Conservation (phyloP, 2,888 invertebrate genomes). For the Tuberolachnus salignus region DNA sequence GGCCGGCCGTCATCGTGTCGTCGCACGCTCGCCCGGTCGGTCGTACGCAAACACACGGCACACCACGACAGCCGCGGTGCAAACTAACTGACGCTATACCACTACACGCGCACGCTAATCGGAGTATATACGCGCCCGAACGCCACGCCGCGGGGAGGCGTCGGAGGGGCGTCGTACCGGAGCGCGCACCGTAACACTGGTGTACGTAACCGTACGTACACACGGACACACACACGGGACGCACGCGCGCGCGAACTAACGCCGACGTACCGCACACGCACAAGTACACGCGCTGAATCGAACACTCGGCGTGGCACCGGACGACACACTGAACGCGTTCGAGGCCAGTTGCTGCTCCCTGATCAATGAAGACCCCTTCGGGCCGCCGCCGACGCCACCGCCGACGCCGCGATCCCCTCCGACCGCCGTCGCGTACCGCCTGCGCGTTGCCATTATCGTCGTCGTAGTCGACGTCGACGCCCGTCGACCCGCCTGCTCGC, state of each 20-base stretch:
- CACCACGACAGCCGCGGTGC: too few relatives aligned
- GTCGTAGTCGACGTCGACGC: background rate
- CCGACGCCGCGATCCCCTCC: slow-evolving; percentile 3
- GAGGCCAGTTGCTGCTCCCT: slow-evolving; percentile 56
- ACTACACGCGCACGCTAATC: background rate
- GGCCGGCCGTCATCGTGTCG: background rate
- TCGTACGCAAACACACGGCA: too few relatives aligned
- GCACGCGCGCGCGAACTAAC: background rate
- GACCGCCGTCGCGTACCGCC: background rate
- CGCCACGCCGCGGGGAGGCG: background rate
- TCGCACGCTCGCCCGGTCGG: too few relatives aligned
- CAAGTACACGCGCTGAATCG: background rate
- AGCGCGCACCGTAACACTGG: slow-evolving; percentile 9
- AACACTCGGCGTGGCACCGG: slow-evolving; percentile 12
- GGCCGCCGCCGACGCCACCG: slow-evolving; percentile 13
- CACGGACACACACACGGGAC: slow-evolving; percentile 26
- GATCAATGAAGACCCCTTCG: slow-evolving; percentile 56
- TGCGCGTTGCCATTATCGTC: background rate
- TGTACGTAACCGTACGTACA: background rate
- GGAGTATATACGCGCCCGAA: background rate
- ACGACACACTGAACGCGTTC: slow-evolving; percentile 51
- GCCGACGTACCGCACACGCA: background rate
- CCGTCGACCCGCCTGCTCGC: background rate
- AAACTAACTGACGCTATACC: background rate
- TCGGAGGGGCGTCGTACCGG: slow-evolving; percentile 31